Conservation (phyloP, 2,113 vertebrate genomes). For the Psittacula cyanocephala region DNA sequence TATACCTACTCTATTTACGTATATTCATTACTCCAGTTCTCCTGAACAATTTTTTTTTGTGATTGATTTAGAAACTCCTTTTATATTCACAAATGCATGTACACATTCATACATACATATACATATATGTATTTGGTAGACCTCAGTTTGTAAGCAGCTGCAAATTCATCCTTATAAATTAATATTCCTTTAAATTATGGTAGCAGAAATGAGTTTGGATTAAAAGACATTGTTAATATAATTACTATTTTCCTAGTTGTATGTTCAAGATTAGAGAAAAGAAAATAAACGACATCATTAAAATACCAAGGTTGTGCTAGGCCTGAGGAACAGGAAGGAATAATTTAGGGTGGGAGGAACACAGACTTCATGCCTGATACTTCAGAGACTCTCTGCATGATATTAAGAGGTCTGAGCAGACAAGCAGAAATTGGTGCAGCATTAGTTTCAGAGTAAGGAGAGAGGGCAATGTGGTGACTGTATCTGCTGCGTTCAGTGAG, state of each 20-base stretch:
- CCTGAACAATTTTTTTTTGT: background rate
- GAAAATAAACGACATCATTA: background rate
- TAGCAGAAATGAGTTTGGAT: background rate
- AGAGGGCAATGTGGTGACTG: background rate
- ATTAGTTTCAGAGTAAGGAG: background rate
- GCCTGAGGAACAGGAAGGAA: background rate
- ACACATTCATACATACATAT: background rate
- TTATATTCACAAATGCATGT: background rate
- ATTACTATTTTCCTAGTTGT: background rate
- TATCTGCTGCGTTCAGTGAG: fast-evolving
- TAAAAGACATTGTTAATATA: background rate
- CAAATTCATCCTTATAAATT: background rate
- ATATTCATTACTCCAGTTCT: background rate
- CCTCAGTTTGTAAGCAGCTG: background rate
- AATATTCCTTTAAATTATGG: background rate
- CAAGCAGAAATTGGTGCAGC: background rate
- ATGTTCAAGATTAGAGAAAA: background rate
- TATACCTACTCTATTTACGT: background rate
- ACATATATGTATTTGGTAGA: background rate
- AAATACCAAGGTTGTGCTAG: background rate
- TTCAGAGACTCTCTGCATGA: background rate
- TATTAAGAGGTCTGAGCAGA: background rate
- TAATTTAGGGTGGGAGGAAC: background rate
- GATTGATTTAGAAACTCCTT: background rate
- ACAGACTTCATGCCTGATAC: background rate